Evolutionary conservation across 2,888 invertebrate genomes (phyloP).

Genomic region (Anagyrus pseudococci): DNA sequence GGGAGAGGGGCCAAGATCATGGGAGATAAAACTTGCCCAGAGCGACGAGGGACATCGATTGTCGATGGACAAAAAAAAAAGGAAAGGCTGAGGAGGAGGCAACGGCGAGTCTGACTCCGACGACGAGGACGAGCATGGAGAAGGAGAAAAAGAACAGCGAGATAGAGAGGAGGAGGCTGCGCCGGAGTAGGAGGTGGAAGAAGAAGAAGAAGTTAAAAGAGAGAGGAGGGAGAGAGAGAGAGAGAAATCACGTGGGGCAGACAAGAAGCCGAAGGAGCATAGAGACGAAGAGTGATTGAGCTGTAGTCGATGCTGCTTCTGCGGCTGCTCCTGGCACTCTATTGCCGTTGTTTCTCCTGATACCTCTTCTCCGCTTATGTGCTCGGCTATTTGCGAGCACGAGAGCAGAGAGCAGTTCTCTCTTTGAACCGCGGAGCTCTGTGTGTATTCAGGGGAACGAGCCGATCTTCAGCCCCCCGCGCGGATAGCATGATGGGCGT

Average conservation of each 20-base stretch:
- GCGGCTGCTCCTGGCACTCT: no score
- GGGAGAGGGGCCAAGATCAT: neutral
- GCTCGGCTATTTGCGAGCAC: no score
- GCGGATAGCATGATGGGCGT: no score
- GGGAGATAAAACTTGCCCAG: neutral
- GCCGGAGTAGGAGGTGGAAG: constrained; percentile 15
- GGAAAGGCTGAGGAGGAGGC: neutral
- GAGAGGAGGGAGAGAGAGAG: constrained; percentile 23
- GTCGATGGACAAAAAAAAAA: neutral
- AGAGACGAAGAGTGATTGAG: constrained; percentile 60
- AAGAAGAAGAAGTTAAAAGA: constrained; percentile 27
- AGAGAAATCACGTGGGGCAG: neutral
- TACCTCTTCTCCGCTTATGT: no score
- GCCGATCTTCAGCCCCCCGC: no score
- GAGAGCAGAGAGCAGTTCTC: no score
- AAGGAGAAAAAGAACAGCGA: constrained; percentile 11
- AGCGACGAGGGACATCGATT: constrained; percentile 17
- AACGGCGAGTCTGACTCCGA: neutral
- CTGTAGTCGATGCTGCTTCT: constrained; percentile 60
- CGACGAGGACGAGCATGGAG: neutral
- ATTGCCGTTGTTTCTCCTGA: no score
- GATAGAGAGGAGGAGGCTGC: constrained; percentile 27
- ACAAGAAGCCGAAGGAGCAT: neutral
- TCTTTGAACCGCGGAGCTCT: no score
- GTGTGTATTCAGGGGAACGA: no score